Conservation (phyloP, 2,113 vertebrate species). For the Notechis scutatus region DNA sequence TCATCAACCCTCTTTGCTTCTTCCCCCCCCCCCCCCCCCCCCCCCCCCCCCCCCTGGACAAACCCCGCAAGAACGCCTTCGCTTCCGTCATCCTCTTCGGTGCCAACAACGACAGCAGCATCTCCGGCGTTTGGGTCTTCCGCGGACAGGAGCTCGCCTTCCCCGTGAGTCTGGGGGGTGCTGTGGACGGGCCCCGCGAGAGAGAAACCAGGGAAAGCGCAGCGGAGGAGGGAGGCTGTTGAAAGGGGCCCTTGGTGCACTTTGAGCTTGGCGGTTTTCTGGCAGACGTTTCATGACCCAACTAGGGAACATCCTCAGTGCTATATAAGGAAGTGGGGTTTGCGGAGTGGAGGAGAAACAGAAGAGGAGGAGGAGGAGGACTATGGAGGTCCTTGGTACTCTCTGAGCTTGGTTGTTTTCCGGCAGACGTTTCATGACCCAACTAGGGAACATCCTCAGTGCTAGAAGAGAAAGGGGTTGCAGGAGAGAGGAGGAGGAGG, state of each 20-base stretch:
- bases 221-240: too few relatives aligned
- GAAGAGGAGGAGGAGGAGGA: too few relatives aligned
- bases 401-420: too few relatives aligned
- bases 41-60: slow-evolving; percentile 68
- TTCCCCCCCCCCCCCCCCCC: accelerated
- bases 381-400: too few relatives aligned
- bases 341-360: too few relatives aligned
- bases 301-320: too few relatives aligned
- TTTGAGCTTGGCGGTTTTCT: neutral
- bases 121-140: slow-evolving; percentile 90
- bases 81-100: slow-evolving; percentile 87
- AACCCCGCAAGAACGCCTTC: slow-evolving; percentile 87
- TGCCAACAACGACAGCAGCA: slow-evolving; percentile 79
- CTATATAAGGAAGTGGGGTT: too few relatives aligned
- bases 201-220: neutral
- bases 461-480: too few relatives aligned
- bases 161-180: slow-evolving; percentile 70
- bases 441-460: too few relatives aligned
- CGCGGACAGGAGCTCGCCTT: slow-evolving; percentile 89
- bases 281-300: too few relatives aligned
- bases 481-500: too few relatives aligned
- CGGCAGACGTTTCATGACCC: too few relatives aligned
- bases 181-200: neutral
- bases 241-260: neutral
- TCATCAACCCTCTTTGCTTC: neutral